Evolutionary conservation across 2,888 invertebrate species (phyloP), one percentile per base, ranked within the genome.

Genomic region (Agrochola macilenta): DNA sequence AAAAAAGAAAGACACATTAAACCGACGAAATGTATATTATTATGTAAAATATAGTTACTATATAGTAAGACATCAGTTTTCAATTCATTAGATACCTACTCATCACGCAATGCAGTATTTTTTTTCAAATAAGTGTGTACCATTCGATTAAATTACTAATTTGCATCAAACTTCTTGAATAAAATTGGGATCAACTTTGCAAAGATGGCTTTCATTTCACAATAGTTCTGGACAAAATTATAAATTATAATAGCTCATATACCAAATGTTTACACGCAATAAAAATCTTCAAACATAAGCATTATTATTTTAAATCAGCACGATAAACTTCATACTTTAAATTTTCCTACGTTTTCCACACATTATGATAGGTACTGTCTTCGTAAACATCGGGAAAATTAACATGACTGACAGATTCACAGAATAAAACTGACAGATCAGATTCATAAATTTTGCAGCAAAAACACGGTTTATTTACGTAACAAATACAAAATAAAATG

Each of bases 381-480:
- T 52, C 54, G 9, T 70, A 74, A 79, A 79, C 75, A 43, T n/a
- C 46, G 49, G 57, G 43, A 79, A 78, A 54, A 30, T 35, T 11
- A 12, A 20, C 11, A 77, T 77, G 61, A 35, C 65, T 76, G 79
- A 54, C 49, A 49, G 49, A 20, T 12, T 64, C 20, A 39, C 49
- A 49, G 49, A 49, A 39, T 39, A 9, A 9, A 7, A 39, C 39
- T 39, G 39, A 39, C 39, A 39, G 39, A 39, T 39, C 49, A 49
- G 49, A 49, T 43, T 64, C 20, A 30, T 12, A 1, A 46, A 54
- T 39, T 65, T 54, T 11, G 46, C 1, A 43, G n/a, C 23, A 57
- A 70, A 60, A 84, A 57, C 9, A 63, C 49, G 17, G 35, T 64
- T 61, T 79, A 39, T 23, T 86, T 88, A 88, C 83, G 83, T 85